phyloP scores from a whole-genome alignment of 35 echinoderm and acorn worm species.

The Holothuria glaberrima region DNA sequence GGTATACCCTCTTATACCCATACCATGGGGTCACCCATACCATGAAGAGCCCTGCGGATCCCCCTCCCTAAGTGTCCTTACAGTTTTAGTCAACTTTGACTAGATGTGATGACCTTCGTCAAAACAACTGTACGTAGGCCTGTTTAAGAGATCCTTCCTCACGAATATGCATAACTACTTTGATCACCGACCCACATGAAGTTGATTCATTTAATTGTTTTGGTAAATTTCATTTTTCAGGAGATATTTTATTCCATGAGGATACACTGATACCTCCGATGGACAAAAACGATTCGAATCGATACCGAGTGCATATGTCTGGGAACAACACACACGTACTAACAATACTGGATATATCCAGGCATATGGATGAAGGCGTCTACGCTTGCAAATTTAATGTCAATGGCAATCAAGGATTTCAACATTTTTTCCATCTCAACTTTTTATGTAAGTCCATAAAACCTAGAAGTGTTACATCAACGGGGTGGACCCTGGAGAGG shows the following conservation, averaged over 20 bases:
- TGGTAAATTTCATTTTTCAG: not conserved
- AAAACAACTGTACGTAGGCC: no score
- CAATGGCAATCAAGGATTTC: not conserved
- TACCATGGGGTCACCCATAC: no score
- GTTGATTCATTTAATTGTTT: not conserved
- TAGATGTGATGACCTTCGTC: no score
- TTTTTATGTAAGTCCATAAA: constrained; percentile 23
- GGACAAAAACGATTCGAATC: not conserved
- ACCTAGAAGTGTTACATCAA: not conserved
- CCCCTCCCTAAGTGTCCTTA: no score
- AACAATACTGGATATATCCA: constrained; percentile 25
- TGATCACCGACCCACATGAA: no score
- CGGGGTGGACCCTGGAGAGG: no score
- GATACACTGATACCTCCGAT: constrained; percentile 7
- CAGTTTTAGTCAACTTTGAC: no score
- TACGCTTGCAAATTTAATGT: constrained; percentile 44
- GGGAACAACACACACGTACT: constrained; percentile 34
- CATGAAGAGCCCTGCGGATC: no score
- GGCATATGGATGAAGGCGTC: constrained; percentile 5
- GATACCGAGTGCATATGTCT: not conserved
- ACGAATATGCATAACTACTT: no score
- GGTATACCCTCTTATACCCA: no score
- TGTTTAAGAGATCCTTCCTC: no score
- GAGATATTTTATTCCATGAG: constrained; percentile 19
- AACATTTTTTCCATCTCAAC: constrained; percentile 25